Percentiles rank a stretch among this genome's conserved stretches.
Conservation (phyloP, 2,888 invertebrate species). For the Calliopum simillimum region DNA sequence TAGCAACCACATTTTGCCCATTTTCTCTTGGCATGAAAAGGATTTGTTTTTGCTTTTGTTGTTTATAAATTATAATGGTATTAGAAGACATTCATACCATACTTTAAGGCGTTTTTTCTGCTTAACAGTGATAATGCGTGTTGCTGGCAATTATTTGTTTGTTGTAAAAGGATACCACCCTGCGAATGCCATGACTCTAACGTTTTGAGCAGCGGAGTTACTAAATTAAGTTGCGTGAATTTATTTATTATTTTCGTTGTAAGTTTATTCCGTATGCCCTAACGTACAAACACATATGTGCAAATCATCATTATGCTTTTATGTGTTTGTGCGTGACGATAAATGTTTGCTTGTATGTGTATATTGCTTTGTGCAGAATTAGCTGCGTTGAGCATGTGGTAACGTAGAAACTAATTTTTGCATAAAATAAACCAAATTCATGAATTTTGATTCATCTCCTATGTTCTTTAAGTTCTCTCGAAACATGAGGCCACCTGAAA, state of each 20-base stretch:
- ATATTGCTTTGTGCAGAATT: background rate
- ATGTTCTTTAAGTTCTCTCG: no score
- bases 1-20: background rate
- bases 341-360: background rate
- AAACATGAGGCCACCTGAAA: no score
- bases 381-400: no score
- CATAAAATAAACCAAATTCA: no score
- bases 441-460: no score
- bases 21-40: constrained; percentile 14
- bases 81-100: constrained; percentile 19
- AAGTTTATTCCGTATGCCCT: background rate
- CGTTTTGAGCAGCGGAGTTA: background rate
- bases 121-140: constrained; percentile 33
- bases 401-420: no score
- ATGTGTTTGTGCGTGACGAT: background rate
- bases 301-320: constrained; percentile 3
- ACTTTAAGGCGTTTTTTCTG: constrained; percentile 17
- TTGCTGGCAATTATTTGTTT: constrained; percentile 34
- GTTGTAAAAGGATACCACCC: background rate
- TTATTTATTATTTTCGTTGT: constrained; percentile 19
- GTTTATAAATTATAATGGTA: constrained; percentile 31
- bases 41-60: constrained; percentile 29
- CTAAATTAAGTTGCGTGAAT: constrained; percentile 29
- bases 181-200: background rate
- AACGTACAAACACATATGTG: background rate